Evolutionary conservation across 2,113 vertebrate species (phyloP).

Genomic region (Chrysochloris asiatica): DNA sequence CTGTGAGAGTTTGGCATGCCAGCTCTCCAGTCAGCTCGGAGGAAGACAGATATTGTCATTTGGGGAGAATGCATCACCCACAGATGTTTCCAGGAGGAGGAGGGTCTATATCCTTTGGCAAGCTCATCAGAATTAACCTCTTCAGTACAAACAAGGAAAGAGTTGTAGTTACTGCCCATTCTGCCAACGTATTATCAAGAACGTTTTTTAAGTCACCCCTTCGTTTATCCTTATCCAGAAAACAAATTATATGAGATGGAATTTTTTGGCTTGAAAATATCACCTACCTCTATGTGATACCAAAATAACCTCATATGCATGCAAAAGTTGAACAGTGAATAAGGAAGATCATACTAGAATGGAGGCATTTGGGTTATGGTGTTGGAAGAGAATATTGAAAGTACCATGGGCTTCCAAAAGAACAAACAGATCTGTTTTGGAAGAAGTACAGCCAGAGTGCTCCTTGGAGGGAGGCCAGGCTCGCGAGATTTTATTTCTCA

Average conservation of each 20-base stretch:
- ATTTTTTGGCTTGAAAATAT: not conserved
- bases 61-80: conserved; percentile 57
- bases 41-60: conserved; percentile 68
- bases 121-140: conserved; percentile 52
- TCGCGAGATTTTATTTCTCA: too few species aligned
- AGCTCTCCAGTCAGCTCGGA: conserved; percentile 57
- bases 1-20: conserved; percentile 66
- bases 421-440: too few species aligned
- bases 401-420: too few species aligned
- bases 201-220: not conserved
- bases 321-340: too few species aligned
- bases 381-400: too few species aligned
- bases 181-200: not conserved
- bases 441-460: too few species aligned
- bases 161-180: conserved; percentile 13
- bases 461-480: too few species aligned
- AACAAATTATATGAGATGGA: conserved; percentile 56
- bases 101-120: conserved; percentile 57
- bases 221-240: conserved; percentile 45
- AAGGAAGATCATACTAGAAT: too few species aligned
- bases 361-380: too few species aligned
- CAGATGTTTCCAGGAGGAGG: conserved; percentile 67
- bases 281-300: not conserved
- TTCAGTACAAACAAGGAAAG: not conserved
- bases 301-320: too few species aligned